A percentile compares a stretch with the other conserved stretches of the same genome.
Conservation (phyloP, 2,113 vertebrate species). For the Cheirogaleus medius region DNA sequence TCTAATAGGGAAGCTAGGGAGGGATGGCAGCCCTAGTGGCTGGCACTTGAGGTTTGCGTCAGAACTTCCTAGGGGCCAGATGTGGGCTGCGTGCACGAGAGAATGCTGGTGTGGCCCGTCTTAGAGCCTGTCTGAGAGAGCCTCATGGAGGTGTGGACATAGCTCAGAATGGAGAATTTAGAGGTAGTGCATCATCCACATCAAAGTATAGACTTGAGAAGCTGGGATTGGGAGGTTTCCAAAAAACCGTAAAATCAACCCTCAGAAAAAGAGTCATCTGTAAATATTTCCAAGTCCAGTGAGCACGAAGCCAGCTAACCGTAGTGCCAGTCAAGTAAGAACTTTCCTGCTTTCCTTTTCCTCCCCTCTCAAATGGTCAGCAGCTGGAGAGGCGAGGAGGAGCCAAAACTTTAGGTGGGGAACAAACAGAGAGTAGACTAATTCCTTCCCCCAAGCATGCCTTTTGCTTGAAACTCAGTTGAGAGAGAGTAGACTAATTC, state of each 20-base stretch:
- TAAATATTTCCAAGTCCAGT: neutral
- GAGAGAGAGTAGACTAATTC: neutral
- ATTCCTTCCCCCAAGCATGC: neutral
- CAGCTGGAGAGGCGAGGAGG: neutral
- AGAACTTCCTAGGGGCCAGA: neutral
- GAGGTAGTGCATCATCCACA: neutral
- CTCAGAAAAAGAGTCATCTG: neutral
- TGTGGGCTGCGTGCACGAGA: neutral
- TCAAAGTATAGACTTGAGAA: neutral
- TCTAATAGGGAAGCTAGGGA: neutral
- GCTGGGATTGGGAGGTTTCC: neutral
- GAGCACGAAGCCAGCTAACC: neutral
- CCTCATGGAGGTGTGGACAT: fast-evolving
- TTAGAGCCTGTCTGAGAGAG: neutral
- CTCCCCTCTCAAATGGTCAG: neutral
- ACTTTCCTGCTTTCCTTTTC: neutral
- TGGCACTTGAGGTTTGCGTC: neutral
- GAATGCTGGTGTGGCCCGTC: neutral
- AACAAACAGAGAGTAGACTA: neutral
- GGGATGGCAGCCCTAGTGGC: neutral
- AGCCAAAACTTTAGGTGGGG: neutral
- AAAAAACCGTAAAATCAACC: neutral
- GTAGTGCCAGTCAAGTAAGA: fast-evolving
- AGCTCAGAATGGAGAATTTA: neutral
- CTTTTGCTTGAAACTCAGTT: neutral